Percentiles rank a stretch among this genome's conserved stretches.
These are phyloP conservation scores for Coryphaenoides rupestris DNA, from an alignment of 2,113 vertebrate genomes.

Conservation along the genomic window DNA sequence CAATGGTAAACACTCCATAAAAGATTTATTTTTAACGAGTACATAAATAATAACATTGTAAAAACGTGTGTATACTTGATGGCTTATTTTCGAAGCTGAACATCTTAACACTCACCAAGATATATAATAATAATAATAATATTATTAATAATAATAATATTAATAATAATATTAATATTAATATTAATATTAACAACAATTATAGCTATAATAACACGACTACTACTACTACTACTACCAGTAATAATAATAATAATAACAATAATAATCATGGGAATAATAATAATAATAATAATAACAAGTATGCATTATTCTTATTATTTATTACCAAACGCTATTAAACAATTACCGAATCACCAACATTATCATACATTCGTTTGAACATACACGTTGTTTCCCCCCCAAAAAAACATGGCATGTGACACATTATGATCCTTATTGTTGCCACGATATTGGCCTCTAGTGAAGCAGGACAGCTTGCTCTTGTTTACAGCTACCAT, in stretches of 20 bases:
- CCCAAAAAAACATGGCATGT: no score
- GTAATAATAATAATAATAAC: background rate
- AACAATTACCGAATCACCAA: no score
- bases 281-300: background rate
- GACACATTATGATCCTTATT: constrained; percentile 3
- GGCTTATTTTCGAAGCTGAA: background rate
- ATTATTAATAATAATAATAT: constrained; percentile 23
- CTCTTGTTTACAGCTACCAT: constrained; percentile 68
- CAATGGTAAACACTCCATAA: constrained; percentile 47
- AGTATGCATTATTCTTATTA: background rate
- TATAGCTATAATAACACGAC: no score
- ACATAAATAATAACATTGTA: constrained; percentile 31
- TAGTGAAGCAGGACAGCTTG: constrained; percentile 53
- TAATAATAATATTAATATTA: no score
- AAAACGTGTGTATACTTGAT: background rate
- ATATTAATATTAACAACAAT: no score
- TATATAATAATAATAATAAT: constrained; percentile 14
- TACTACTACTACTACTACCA: no score
- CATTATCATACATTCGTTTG: no score
- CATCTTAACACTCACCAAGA: no score
- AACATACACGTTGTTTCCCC: no score
- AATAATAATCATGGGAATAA: constrained; percentile 1
- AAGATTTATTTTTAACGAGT: constrained; percentile 50
- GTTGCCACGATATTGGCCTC: constrained; percentile 22
- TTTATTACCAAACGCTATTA: background rate